Conservation (phyloP, 2,888 invertebrate species). For the Athripsodes cinereus region DNA sequence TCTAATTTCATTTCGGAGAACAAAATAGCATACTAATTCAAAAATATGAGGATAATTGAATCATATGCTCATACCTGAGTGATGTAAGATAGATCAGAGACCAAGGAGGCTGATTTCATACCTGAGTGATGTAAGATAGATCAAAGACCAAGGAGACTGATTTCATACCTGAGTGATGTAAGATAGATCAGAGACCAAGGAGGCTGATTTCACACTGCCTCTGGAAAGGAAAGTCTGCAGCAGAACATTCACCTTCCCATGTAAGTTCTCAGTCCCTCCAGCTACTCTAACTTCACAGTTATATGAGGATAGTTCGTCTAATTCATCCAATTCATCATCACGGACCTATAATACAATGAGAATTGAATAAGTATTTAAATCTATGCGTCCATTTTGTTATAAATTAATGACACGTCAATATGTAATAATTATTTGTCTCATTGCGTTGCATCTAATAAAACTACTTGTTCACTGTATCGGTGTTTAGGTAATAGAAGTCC, state of each 20-base stretch:
- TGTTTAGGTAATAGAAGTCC: too few relatives aligned
- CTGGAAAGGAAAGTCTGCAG: constrained; percentile 86
- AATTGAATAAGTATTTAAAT: neutral
- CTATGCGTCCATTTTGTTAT: constrained; percentile 6
- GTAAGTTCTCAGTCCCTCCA: constrained; percentile 81
- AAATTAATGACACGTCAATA: constrained; percentile 4
- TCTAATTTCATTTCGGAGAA: constrained; percentile 77
- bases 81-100: constrained; percentile 85
- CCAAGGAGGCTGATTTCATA: constrained; percentile 77
- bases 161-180: constrained; percentile 75
- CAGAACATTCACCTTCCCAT: constrained; percentile 93
- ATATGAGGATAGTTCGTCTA: constrained; percentile 68
- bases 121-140: constrained; percentile 28
- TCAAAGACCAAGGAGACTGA: too few relatives aligned
- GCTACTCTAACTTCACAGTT: constrained; percentile 74
- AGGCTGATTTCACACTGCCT: constrained; percentile 74
- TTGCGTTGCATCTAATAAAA: too few relatives aligned
- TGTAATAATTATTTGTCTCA: too few relatives aligned
- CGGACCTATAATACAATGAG: constrained; percentile 59
- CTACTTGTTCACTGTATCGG: too few relatives aligned
- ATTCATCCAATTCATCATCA: constrained; percentile 90
- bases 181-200: constrained; percentile 80
- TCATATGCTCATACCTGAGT: constrained; percentile 59
- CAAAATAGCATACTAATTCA: too few relatives aligned
- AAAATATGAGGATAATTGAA: neutral